Conservation (phyloP, 1,140 invertebrate genomes). For the Temnothorax nylanderi region DNA sequence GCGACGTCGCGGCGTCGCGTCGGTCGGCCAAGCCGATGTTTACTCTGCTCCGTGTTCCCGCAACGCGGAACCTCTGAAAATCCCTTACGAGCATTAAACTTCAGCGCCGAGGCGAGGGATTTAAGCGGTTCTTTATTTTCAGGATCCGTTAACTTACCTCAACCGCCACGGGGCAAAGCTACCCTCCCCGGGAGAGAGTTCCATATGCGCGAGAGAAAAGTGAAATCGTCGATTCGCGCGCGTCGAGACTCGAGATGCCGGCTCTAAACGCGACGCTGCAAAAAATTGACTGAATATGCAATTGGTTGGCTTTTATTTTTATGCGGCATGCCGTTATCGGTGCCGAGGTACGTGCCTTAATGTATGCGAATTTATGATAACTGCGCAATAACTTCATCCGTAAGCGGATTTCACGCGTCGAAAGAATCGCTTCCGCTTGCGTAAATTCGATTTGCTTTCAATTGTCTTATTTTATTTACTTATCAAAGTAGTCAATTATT, state of each 20-base stretch:
- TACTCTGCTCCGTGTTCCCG: constrained; percentile 24
- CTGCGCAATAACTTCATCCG: neutral
- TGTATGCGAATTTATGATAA: constrained; percentile 30
- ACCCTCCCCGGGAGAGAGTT: neutral
- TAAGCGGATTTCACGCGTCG: constrained; percentile 28
- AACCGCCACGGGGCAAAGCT: neutral
- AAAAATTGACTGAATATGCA: constrained; percentile 37
- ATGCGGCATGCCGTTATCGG: constrained; percentile 13
- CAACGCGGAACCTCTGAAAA: neutral
- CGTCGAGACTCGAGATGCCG: constrained; percentile 8
- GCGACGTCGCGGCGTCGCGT: constrained; percentile 6
- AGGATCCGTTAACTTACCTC: constrained; percentile 26
- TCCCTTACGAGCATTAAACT: constrained; percentile 51
- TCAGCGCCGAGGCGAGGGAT: constrained; percentile 35
- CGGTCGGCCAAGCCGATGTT: constrained; percentile 8
- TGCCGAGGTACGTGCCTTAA: neutral
- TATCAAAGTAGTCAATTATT: neutral
- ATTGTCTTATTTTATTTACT: constrained; percentile 2
- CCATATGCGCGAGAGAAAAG: neutral
- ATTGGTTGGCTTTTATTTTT: constrained; percentile 36
- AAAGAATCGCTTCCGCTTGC: neutral
- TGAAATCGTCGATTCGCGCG: constrained; percentile 23
- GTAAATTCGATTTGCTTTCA: neutral
- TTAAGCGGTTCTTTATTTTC: constrained; percentile 50
- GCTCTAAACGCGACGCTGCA: constrained; percentile 9